These are phyloP conservation scores for Cotesia congregata DNA, from an alignment of 2,888 invertebrate genomes.

Conservation along the genomic window DNA sequence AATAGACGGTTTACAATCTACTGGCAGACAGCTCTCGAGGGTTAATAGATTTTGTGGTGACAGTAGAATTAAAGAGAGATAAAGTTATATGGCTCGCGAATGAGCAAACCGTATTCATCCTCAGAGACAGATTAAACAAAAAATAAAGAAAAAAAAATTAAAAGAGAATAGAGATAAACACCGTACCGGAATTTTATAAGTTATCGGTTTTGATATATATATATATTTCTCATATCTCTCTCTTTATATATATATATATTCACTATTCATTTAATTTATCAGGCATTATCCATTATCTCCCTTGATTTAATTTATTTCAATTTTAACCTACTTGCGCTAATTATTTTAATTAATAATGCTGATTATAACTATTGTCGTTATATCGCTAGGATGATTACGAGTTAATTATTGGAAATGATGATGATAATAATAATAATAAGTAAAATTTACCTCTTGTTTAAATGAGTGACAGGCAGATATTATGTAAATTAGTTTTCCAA, in stretches of 20 bases:
- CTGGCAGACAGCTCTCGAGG: not conserved
- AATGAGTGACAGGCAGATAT: conserved; percentile 37
- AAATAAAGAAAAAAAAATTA: too few species aligned
- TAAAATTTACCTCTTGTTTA: conserved; percentile 12
- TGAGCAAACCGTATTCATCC: not conserved
- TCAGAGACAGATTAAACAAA: too few species aligned
- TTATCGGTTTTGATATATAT: too few species aligned
- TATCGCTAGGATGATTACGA: not conserved
- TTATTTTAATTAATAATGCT: not conserved
- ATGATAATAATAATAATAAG: not conserved
- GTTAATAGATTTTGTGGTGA: not conserved
- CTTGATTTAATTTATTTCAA: not conserved
- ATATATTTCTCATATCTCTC: too few species aligned
- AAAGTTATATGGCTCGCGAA: not conserved
- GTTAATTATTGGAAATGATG: not conserved
- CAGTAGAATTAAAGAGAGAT: not conserved
- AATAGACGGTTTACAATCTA: not conserved
- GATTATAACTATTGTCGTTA: not conserved
- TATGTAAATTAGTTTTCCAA: conserved; percentile 41
- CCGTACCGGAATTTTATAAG: too few species aligned
- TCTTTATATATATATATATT: not conserved
- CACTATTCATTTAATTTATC: not conserved
- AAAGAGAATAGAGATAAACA: too few species aligned
- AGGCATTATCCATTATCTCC: not conserved
- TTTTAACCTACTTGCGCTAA: not conserved